A percentile compares a stretch with the other conserved stretches of the same genome.
phyloP scores from a whole-genome alignment of 2,797 vertebrate species.

The Chrysocyon brachyurus region DNA sequence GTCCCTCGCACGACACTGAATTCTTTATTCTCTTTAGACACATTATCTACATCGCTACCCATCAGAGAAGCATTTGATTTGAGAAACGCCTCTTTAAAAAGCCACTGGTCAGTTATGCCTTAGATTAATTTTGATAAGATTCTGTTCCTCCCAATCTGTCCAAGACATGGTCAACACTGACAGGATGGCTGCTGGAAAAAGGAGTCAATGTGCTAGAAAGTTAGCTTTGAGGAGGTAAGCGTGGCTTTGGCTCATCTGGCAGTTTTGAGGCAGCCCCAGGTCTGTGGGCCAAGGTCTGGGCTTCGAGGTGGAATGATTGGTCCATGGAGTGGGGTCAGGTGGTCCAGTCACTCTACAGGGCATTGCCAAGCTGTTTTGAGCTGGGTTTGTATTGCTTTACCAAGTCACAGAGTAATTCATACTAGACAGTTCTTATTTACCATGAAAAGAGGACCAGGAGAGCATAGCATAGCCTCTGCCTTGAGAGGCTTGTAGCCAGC shows the following conservation, averaged over 20 bases:
- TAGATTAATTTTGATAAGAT: neutral
- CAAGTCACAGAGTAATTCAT: neutral
- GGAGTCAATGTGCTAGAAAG: neutral
- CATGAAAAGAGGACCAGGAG: neutral
- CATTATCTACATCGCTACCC: neutral
- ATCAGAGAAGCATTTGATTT: neutral
- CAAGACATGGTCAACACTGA: neutral
- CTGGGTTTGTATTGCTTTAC: neutral
- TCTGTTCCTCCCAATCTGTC: neutral
- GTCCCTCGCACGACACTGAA: no score
- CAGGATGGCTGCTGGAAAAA: neutral
- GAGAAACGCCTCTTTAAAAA: neutral
- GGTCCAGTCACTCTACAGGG: no score
- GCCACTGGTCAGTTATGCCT: neutral
- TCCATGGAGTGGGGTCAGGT: neutral
- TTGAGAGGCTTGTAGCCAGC: neutral
- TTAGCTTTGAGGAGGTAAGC: neutral
- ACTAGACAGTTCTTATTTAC: neutral
- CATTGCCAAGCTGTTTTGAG: neutral
- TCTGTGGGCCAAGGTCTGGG: no score
- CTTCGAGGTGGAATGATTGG: rapidly evolving
- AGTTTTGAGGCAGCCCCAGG: no score
- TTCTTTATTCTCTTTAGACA: neutral
- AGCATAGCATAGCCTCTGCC: neutral
- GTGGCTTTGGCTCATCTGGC: neutral